A percentile compares a stretch with the other conserved stretches of the same genome.
phyloP scores from a whole-genome alignment of 2,888 invertebrate species.

The Macaria notata region DNA sequence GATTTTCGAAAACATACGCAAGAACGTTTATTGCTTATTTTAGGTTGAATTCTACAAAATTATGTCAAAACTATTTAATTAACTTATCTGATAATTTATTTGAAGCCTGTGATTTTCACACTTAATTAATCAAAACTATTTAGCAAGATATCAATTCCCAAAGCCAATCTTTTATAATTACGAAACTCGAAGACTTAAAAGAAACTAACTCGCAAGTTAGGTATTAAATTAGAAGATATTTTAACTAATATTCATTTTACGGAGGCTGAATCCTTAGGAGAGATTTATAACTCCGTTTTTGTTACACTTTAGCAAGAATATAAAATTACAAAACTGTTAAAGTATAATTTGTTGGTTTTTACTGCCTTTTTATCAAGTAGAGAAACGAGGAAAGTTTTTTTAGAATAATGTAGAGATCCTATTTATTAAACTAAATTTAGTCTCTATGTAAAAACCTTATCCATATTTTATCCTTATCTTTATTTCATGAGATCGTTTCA shows the following conservation, averaged over 20 bases:
- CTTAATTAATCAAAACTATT: background rate
- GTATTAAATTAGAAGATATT: conserved; percentile 24
- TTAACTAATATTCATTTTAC: conserved; percentile 33
- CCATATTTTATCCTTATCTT: too few species aligned
- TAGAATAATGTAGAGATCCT: too few species aligned
- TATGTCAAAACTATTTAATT: too few species aligned
- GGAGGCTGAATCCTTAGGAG: conserved; percentile 28
- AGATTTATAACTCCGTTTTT: conserved; percentile 33
- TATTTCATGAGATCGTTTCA: too few species aligned
- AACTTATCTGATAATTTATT: too few species aligned
- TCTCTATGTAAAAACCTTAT: too few species aligned
- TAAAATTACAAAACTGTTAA: conserved; percentile 23
- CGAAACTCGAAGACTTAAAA: conserved; percentile 12
- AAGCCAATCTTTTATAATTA: conserved; percentile 3
- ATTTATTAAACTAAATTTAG: conserved; percentile 2
- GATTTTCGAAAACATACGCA: too few species aligned
- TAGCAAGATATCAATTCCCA: conserved; percentile 8
- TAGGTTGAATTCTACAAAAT: too few species aligned
- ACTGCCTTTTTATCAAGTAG: too few species aligned
- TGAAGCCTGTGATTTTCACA: too few species aligned
- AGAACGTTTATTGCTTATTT: too few species aligned
- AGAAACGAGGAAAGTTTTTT: too few species aligned
- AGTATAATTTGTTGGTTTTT: conserved; percentile 7
- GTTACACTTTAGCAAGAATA: conserved; percentile 29
- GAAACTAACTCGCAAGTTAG: conserved; percentile 23